Conservation (phyloP, 2,113 vertebrate species). For the Takifugu bimaculatus region DNA sequence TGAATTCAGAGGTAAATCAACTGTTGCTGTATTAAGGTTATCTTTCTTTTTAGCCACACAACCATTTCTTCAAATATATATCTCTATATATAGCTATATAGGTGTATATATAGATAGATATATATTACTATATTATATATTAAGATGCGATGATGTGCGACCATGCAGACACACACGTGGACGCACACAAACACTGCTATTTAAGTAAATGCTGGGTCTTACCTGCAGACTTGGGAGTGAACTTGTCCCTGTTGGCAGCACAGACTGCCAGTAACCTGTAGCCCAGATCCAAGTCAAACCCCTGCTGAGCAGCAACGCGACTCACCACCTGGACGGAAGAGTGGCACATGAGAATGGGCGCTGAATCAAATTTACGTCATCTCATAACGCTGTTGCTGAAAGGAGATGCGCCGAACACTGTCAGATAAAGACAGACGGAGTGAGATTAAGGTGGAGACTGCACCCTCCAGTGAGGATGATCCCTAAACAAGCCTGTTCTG, state of each 20-base stretch:
- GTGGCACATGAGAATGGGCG: conserved; percentile 2
- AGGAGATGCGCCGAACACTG: neutral
- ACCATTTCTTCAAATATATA: too few relatives aligned
- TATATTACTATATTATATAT: too few relatives aligned
- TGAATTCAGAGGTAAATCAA: too few relatives aligned
- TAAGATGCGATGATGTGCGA: neutral
- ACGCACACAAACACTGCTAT: conserved; percentile 1
- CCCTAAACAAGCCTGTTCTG: too few relatives aligned
- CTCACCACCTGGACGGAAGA: conserved; percentile 88
- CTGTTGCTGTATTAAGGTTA: too few relatives aligned
- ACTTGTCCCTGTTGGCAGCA: conserved; percentile 98
- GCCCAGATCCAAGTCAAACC: conserved; percentile 96
- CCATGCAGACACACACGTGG: conserved; percentile 1
- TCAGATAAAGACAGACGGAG: too few relatives aligned
- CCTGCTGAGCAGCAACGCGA: conserved; percentile 95
- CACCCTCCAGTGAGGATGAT: too few relatives aligned
- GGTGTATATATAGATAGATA: too few relatives aligned
- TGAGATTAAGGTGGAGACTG: too few relatives aligned
- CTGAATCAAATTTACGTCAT: neutral
- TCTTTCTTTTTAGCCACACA: too few relatives aligned
- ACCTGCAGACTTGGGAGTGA: conserved; percentile 99
- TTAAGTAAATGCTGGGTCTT: conserved; percentile 57
- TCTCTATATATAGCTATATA: too few relatives aligned
- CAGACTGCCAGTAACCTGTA: conserved; percentile 98
- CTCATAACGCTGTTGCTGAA: neutral